Conservation (phyloP, 53 echinoderm and acorn worm genomes). For the Holothuria scabra region DNA sequence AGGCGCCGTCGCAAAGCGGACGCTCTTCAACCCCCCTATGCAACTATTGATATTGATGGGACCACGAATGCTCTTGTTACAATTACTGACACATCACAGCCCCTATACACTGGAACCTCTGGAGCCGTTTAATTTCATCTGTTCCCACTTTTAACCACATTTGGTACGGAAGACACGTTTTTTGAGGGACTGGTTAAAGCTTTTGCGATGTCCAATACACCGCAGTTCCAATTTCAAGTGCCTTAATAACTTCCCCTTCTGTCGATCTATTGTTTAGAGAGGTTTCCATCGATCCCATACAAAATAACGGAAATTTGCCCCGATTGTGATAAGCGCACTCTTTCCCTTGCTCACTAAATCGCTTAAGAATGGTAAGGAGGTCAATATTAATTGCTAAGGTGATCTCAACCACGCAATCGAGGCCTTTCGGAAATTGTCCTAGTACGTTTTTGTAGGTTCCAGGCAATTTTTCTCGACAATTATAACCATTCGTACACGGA, state of each 20-base stretch:
- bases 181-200: conserved; percentile 31
- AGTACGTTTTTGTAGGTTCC: background rate
- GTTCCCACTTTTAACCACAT: conserved; percentile 22
- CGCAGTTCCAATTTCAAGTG: conserved; percentile 38
- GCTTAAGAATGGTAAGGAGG: conserved; percentile 31
- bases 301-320: conserved; percentile 45
- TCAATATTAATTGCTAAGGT: conserved; percentile 42
- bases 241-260: conserved; percentile 33
- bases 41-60: too few species aligned
- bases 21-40: too few species aligned
- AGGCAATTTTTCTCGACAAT: too few species aligned
- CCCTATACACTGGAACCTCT: too few species aligned
- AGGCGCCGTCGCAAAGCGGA: conserved; percentile 18
- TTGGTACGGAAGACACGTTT: conserved; percentile 38
- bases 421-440: conserved; percentile 46
- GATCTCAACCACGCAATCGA: conserved; percentile 44
- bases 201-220: conserved; percentile 15
- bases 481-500: too few species aligned
- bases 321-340: conserved; percentile 35
- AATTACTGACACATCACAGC: too few species aligned
- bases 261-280: conserved; percentile 21
- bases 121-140: too few species aligned
- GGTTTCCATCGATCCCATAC: conserved; percentile 19
- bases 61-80: too few species aligned
- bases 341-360: conserved; percentile 28